Evolutionary conservation across 2,797 vertebrate genomes (phyloP).

Genomic region (Furcifer pardalis): DNA sequence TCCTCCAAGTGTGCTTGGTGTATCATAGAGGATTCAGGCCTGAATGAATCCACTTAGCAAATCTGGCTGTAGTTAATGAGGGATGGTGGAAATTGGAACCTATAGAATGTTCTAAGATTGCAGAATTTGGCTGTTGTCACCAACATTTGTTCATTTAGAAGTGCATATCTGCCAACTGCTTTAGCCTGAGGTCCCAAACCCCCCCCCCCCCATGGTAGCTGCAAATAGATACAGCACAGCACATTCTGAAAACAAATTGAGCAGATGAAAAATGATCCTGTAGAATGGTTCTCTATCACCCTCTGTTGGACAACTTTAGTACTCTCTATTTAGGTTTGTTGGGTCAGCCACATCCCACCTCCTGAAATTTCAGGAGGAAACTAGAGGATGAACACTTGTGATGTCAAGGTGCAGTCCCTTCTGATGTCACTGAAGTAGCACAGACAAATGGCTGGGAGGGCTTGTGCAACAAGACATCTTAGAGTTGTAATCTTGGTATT

Average conservation of each 20-base stretch:
- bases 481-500: no score
- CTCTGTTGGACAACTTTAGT: slow-evolving; percentile 11
- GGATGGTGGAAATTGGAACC: background rate
- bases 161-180: background rate
- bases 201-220: background rate
- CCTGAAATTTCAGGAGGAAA: no score
- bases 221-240: background rate
- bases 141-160: background rate
- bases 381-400: no score
- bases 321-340: no score
- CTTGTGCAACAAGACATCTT: no score
- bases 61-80: background rate
- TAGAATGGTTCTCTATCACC: slow-evolving; percentile 25
- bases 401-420: no score
- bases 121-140: background rate
- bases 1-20: background rate
- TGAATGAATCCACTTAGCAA: background rate
- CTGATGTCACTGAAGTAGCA: no score
- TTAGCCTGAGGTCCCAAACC: background rate
- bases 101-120: slow-evolving; percentile 3
- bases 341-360: no score
- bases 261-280: background rate
- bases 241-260: background rate
- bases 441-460: no score
- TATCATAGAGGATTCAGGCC: background rate